phyloP scores from a whole-genome alignment of 2,888 invertebrate genomes.

The Cecidostiba fungosa region DNA sequence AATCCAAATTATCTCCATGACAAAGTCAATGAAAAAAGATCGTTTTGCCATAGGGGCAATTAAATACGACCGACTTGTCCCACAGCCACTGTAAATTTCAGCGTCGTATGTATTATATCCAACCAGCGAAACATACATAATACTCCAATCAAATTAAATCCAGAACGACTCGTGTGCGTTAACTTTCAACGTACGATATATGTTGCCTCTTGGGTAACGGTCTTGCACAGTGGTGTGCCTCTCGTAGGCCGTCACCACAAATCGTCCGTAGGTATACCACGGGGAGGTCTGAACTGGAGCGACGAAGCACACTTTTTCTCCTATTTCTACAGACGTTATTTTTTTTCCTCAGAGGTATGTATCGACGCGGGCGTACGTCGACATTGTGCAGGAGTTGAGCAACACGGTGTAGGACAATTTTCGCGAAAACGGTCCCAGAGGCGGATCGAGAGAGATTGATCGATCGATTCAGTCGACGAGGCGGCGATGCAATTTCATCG shows the following conservation, averaged over 20 bases:
- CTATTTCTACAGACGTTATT: not conserved
- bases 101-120: not conserved
- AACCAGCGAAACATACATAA: not conserved
- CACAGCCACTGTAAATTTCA: not conserved
- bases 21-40: not conserved
- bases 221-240: not conserved
- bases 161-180: not conserved
- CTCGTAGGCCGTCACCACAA: conserved; percentile 5
- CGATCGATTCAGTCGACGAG: not conserved
- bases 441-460: not conserved
- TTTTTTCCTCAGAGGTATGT: not conserved
- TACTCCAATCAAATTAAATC: conserved; percentile 27
- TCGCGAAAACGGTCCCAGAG: conserved; percentile 11
- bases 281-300: not conserved
- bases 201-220: not conserved
- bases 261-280: conserved; percentile 2
- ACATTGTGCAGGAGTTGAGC: not conserved
- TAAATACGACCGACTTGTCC: not conserved
- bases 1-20: not conserved
- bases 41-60: not conserved
- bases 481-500: not conserved
- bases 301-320: not conserved
- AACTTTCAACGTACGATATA: not conserved
- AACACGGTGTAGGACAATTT: not conserved
- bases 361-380: not conserved